Evolutionary conservation across 1,140 invertebrate species (phyloP).

Genomic region (Cydia splendana): DNA sequence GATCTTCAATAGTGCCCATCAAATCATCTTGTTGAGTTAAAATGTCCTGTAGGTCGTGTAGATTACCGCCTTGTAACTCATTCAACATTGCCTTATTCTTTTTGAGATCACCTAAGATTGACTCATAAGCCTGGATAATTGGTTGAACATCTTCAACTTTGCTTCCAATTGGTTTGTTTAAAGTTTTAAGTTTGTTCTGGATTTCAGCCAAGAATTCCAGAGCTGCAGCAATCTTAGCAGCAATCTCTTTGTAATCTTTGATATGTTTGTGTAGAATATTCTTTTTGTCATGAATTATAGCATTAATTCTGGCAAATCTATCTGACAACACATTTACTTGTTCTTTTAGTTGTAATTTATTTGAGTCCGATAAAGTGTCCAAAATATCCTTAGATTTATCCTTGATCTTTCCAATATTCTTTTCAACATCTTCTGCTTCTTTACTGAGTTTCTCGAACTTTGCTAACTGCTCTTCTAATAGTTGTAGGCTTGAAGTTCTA

Average conservation of each 20-base stretch:
- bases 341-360: constrained; percentile 89
- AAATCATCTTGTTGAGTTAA: constrained; percentile 91
- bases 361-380: constrained; percentile 90
- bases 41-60: constrained; percentile 88
- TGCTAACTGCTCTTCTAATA: constrained; percentile 90
- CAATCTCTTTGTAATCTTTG: constrained; percentile 88
- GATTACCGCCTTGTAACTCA: constrained; percentile 86
- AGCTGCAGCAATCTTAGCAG: constrained; percentile 88
- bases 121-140: constrained; percentile 88
- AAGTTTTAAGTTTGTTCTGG: constrained; percentile 89
- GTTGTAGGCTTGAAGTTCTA: constrained; percentile 86
- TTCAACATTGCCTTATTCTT: constrained; percentile 89
- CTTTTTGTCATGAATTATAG: constrained; percentile 88
- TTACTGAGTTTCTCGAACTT: constrained; percentile 91
- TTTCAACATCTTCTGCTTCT: constrained; percentile 86
- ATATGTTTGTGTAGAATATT: constrained; percentile 86
- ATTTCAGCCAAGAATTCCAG: constrained; percentile 89
- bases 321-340: constrained; percentile 89
- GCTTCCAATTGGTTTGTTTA: constrained; percentile 92
- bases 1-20: constrained; percentile 90
- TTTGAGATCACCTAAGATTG: constrained; percentile 89
- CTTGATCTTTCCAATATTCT: constrained; percentile 86
- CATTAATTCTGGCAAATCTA: constrained; percentile 86
- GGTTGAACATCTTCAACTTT: constrained; percentile 92
- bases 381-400: constrained; percentile 90